These are phyloP conservation scores for Camponotus floridanus DNA, from an alignment of 1,140 invertebrate genomes.

Conservation along the genomic window DNA sequence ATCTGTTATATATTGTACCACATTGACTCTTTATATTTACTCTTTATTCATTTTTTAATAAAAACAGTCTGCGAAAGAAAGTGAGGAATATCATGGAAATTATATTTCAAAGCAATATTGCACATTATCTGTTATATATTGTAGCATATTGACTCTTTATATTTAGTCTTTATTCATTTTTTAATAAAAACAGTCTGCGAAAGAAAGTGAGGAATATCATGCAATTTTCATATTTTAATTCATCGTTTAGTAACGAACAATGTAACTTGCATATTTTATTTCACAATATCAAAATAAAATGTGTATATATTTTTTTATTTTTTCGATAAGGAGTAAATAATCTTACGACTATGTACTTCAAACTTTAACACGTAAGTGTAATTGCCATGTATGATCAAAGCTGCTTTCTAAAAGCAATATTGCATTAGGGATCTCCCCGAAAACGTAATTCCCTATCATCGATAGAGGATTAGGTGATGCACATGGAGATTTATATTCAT, in stretches of 20 bases:
- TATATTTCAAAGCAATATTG: no score
- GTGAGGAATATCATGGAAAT: background rate
- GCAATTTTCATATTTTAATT: conserved; percentile 2
- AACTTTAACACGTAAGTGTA: conserved; percentile 7
- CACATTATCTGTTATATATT: conserved; percentile 30
- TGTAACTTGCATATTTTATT: background rate
- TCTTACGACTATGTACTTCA: background rate
- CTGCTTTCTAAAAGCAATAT: conserved; percentile 20
- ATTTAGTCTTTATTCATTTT: background rate
- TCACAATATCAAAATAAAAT: background rate
- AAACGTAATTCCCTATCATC: conserved; percentile 1
- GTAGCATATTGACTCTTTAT: background rate
- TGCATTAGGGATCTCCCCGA: background rate
- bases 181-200: background rate
- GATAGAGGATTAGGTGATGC: conserved; percentile 46
- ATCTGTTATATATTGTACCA: conserved; percentile 5
- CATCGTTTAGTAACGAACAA: background rate
- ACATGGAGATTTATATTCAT: conserved; percentile 69
- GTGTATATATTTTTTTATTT: background rate
- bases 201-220: background rate
- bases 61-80: background rate
- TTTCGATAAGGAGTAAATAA: conserved; percentile 16
- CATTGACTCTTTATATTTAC: background rate
- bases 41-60: background rate
- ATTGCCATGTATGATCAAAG: conserved; percentile 9